A percentile compares a stretch with the other conserved stretches of the same genome.
phyloP scores from a whole-genome alignment of 2,113 vertebrate genomes.

The Halcyon malimbica region DNA sequence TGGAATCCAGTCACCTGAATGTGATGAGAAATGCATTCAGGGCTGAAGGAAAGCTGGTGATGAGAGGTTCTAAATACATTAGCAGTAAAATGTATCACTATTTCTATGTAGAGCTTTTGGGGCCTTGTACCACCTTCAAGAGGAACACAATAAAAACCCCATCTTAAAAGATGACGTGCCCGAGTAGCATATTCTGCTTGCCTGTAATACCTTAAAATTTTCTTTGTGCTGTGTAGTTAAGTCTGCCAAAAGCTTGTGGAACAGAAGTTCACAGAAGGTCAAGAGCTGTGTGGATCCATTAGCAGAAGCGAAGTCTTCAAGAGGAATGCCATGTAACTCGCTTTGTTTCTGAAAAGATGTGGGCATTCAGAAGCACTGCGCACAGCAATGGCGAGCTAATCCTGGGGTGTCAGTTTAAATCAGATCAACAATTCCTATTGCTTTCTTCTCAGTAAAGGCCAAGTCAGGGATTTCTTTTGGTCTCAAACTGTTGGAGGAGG shows the following conservation, averaged over 20 bases:
- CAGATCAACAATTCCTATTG: constrained; percentile 48
- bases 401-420: constrained; percentile 70
- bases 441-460: constrained; percentile 56
- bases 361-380: background rate
- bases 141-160: background rate
- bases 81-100: background rate
- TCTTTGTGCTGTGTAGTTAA: background rate
- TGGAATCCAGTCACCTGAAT: background rate
- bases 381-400: constrained; percentile 57
- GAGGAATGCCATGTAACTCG: constrained; percentile 52
- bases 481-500: constrained; percentile 36
- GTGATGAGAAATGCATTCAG: background rate
- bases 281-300: constrained; percentile 44
- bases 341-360: constrained; percentile 53
- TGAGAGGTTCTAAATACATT: background rate
- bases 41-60: background rate
- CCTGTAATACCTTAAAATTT: background rate
- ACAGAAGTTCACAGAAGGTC: background rate
- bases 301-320: constrained; percentile 62
- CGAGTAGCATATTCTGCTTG: background rate
- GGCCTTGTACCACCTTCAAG: background rate
- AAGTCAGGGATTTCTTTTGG: constrained; percentile 48
- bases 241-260: background rate
- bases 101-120: background rate
- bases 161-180: background rate